Evolutionary conservation across 2,888 invertebrate species (phyloP).

Genomic region (Ectemnius cavifrons): DNA sequence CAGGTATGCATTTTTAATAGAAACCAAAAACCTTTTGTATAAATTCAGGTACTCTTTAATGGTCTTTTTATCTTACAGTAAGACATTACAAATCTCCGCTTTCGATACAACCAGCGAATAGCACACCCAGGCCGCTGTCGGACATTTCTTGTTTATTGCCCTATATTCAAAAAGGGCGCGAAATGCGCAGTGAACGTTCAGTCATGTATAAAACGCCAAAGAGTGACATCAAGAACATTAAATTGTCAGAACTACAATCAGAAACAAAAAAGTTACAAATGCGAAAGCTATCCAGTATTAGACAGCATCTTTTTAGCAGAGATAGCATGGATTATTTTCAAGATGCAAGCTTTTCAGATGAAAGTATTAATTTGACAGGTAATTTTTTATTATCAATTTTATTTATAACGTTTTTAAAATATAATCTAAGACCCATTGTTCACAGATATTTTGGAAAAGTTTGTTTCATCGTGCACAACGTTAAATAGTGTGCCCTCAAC

Average conservation of each 20-base stretch:
- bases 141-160: constrained; percentile 72
- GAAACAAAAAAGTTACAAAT: constrained; percentile 46
- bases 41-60: neutral
- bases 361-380: constrained; percentile 73
- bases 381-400: constrained; percentile 28
- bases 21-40: neutral
- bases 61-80: constrained; percentile 55
- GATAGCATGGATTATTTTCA: constrained; percentile 65
- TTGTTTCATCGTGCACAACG: constrained; percentile 30
- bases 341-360: constrained; percentile 64
- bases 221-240: constrained; percentile 6
- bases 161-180: constrained; percentile 72
- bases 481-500: neutral
- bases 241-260: constrained; percentile 24
- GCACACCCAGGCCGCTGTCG: constrained; percentile 61
- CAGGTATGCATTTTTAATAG: constrained; percentile 56
- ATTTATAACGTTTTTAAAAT: neutral
- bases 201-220: constrained; percentile 75
- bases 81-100: constrained; percentile 71
- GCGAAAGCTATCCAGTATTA: constrained; percentile 65
- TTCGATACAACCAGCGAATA: constrained; percentile 72
- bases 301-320: constrained; percentile 75
- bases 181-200: constrained; percentile 72
- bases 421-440: constrained; percentile 16
- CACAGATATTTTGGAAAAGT: constrained; percentile 66